Evolutionary conservation across 2,888 invertebrate genomes (phyloP).

Genomic region (Melieria omissa): DNA sequence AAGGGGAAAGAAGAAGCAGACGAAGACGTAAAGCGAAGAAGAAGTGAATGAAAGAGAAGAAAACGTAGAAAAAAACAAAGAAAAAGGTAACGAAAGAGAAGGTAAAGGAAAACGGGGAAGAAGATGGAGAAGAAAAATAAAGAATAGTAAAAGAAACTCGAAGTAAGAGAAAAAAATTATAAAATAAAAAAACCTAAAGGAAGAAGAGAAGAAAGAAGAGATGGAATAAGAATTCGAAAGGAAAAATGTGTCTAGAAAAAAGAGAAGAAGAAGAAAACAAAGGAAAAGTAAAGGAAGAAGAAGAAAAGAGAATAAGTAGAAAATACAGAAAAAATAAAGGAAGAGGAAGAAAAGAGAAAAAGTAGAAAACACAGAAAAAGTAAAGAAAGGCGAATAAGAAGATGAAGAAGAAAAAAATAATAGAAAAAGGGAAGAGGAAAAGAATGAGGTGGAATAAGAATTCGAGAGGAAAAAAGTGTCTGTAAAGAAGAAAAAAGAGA

Average conservation of each 20-base stretch:
- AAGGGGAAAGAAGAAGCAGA: not conserved
- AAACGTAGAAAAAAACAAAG: not conserved
- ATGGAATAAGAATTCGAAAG: not conserved
- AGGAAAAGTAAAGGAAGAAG: not conserved
- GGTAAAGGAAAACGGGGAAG: not conserved
- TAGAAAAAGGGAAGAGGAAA: too few species aligned
- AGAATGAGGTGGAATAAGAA: too few species aligned
- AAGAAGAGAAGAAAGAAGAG: not conserved
- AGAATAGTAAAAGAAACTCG: not conserved
- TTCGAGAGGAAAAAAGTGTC: slow-evolving; percentile 46
- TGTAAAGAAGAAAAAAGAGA: not conserved
- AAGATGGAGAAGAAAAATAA: not conserved
- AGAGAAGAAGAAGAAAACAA: not conserved
- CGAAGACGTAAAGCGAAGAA: not conserved
- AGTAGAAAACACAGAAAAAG: not conserved
- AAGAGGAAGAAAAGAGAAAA: not conserved
- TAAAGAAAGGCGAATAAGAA: not conserved
- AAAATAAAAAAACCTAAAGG: not conserved
- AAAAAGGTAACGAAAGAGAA: not conserved
- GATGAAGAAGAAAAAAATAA: too few species aligned
- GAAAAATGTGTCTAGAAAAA: not conserved
- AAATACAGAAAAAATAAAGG: not conserved
- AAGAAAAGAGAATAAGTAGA: not conserved
- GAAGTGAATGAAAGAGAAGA: not conserved
- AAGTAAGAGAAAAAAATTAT: not conserved